phyloP scores from a whole-genome alignment of 2,797 vertebrate genomes.

The Coendou prehensilis region DNA sequence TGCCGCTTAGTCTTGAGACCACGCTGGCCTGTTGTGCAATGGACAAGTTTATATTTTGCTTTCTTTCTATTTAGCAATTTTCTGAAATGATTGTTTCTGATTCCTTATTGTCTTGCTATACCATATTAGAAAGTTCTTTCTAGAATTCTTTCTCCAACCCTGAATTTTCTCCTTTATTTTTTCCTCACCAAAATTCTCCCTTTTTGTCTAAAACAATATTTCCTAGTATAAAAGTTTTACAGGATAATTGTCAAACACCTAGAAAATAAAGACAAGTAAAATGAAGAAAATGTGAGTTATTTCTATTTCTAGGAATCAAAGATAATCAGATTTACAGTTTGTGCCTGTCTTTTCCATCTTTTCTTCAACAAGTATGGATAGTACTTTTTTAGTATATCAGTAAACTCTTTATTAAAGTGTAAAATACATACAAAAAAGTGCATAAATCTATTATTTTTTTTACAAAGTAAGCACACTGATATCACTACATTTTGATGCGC shows the following conservation, averaged over 20 bases:
- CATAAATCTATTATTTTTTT: not conserved
- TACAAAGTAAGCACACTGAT: not conserved
- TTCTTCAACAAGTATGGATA: not conserved
- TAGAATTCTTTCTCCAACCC: not conserved
- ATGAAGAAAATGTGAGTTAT: slow-evolving; percentile 32
- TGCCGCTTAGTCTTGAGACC: slow-evolving; percentile 1
- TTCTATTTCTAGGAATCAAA: slow-evolving; percentile 2
- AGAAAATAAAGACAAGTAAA: slow-evolving; percentile 33
- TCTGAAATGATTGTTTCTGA: slow-evolving; percentile 62
- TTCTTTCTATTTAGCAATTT: slow-evolving; percentile 44
- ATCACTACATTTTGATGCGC: not conserved
- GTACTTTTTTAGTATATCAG: not conserved
- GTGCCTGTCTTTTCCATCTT: not conserved
- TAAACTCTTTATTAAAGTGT: slow-evolving; percentile 32
- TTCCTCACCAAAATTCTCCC: slow-evolving; percentile 16
- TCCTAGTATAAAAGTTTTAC: not conserved
- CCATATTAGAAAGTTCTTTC: slow-evolving; percentile 15
- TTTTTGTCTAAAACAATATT: slow-evolving; percentile 21
- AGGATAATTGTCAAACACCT: slow-evolving; percentile 27
- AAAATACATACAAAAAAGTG: not conserved
- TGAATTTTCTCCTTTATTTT: slow-evolving; percentile 38
- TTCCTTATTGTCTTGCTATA: not conserved
- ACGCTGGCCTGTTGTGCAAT: not conserved
- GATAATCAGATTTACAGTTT: not conserved
- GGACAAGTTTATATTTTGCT: slow-evolving; percentile 2